Base-by-base conservation (phyloP, 1,140 invertebrate species). In the Procambarus clarkii region DNA sequence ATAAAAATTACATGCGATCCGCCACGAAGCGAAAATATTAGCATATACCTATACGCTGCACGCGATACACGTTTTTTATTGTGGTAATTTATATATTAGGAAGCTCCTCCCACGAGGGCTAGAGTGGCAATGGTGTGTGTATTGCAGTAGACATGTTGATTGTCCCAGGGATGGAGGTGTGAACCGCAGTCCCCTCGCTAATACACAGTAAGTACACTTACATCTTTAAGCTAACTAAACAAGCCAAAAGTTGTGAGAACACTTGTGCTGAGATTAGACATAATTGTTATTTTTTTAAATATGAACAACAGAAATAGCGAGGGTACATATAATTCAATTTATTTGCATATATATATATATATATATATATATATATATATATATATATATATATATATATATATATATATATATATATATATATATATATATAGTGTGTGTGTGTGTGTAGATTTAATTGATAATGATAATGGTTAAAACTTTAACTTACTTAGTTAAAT, bases 61-160 rank as follows among this genome's bases (percentile, higher is more conserved):
- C 13, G 15, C 9, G 77, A 18, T 44, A 46, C 5, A 34, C 0
- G 34, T 21, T 18, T 2, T 11, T 9, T 44, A 15, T 78, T 44
- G 24, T 15, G 34, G 5, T 34, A 11, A 11, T 15, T 78, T 44
- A 18, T 78, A 78, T 7, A 24, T 7, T 78, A 78, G 0, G 9
- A 21, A 18, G 24, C 11, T 4, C 48, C 4, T 24, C 80, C 0
- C 3, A 45, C 8, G 80, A 7, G 13, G 8, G 21, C 50, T 60
- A 34, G 15, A 2, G 50, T 34, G 80, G 79, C 54, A 80, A 80
- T 80, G 54, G 79, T 54, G 54, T 9, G 18, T 60, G 80, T 82
- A 82, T 60, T 60, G 44, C 80, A 82, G 80, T 82, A 60, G 80
- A 82, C 80, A 82, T 82, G 80, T 82, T 82, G 50, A 82, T 34